Base-by-base conservation (phyloP, 2,888 invertebrate species). In the Bembecia ichneumoniformis region DNA sequence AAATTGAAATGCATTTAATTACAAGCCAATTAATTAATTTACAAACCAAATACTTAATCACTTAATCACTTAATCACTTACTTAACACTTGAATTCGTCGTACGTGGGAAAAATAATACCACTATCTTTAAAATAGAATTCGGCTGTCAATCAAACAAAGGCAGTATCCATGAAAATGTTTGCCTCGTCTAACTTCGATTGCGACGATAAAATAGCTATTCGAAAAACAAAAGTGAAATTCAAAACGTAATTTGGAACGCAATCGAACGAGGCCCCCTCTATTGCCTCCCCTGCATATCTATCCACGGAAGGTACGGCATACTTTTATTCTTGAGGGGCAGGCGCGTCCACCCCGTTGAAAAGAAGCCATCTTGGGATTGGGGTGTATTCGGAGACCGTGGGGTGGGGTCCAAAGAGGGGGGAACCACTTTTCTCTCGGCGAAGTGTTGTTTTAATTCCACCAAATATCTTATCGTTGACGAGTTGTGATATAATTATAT, bases 401-500 rank as follows among this genome's bases (percentile, higher is more conserved):
- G 58, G 52, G 53, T 55, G 59, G 62, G 64, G 58, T 63, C 63
- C 60, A 57, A 65, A 60, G 64, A 64, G 52, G 77, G 67, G 77
- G 67, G 76, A 72, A 76, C 77, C 81, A 81, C 81, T 82, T 82
- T 82, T 82, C 82, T 79, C 78, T 78, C 72, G 62, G 72, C 74
- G 75, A 78, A 83, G 83, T 86, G 84, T 84, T 87, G 86, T 86
- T 87, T 87, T 87, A 86, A 87, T 86, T 84, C 84, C 74, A 74
- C 80, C 80, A 76, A 87, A 86, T 86, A 87, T 84, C 87, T 86
- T 86, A 84, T 87, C 82, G 80, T 76, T 68, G 66, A 43, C 69
- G 82, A 83, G 71, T 84, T 84, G 72, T 77, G 81, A 81, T 83
- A 83, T 83, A 82, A 83, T 86, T 83, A 81, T 75, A 74, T 76